Evolutionary conservation across 1,140 invertebrate species (phyloP).

Genomic region (Panagrolaimus sp.): DNA sequence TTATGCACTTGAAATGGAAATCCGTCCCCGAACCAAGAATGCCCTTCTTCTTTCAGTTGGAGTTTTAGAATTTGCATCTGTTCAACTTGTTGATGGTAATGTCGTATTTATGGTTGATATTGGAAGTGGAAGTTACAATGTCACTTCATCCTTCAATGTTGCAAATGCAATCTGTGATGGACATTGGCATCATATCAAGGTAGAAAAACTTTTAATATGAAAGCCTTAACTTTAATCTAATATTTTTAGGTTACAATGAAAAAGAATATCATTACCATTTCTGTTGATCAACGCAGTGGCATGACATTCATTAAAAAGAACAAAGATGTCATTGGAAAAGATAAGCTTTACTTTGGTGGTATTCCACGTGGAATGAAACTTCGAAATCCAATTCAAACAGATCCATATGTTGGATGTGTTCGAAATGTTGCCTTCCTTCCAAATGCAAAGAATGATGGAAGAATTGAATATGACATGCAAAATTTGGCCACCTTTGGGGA

Average conservation of each 20-base stretch:
- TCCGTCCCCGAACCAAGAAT: slow-evolving; percentile 76
- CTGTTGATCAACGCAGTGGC: slow-evolving; percentile 72
- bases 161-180: slow-evolving; percentile 78
- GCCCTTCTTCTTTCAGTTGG: slow-evolving; percentile 74
- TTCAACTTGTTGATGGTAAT: slow-evolving; percentile 78
- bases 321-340: slow-evolving; percentile 71
- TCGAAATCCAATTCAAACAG: slow-evolving; percentile 18
- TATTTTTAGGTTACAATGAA: slow-evolving; percentile 55
- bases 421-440: slow-evolving; percentile 38
- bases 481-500: slow-evolving; percentile 32
- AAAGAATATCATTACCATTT: slow-evolving; percentile 74
- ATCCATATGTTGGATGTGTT: slow-evolving; percentile 45
- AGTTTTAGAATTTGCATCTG: slow-evolving; percentile 73
- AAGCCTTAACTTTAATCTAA: neutral
- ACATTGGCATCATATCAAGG: slow-evolving; percentile 83
- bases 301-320: slow-evolving; percentile 68
- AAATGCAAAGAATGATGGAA: slow-evolving; percentile 34
- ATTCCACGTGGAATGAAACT: slow-evolving; percentile 65
- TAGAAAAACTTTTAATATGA: slow-evolving; percentile 58
- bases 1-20: slow-evolving; percentile 76
- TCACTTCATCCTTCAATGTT: slow-evolving; percentile 70
- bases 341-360: slow-evolving; percentile 82
- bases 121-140: slow-evolving; percentile 72
- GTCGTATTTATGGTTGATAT: slow-evolving; percentile 76
- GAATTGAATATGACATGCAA: neutral